Conservation (phyloP, 2,113 vertebrate species). For the Rhodinocichla rosea region DNA sequence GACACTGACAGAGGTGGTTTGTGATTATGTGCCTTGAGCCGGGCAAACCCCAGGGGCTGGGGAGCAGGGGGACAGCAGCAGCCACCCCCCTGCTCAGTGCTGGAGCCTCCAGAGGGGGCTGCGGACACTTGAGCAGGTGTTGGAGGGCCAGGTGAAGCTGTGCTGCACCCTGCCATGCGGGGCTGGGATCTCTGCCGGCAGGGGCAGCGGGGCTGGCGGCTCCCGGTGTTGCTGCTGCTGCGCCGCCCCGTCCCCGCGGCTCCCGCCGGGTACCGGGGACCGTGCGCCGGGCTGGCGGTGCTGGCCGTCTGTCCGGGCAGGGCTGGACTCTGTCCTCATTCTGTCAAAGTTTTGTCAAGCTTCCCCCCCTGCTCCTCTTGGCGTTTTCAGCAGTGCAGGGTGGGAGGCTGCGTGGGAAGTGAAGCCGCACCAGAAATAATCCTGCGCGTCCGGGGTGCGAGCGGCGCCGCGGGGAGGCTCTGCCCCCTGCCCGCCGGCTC, state of each 20-base stretch:
- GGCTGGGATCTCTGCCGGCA: not conserved
- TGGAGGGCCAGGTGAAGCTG: not conserved
- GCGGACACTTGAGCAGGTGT: accelerated
- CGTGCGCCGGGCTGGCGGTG: not conserved
- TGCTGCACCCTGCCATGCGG: not conserved
- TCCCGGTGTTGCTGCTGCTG: not conserved
- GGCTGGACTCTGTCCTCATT: conserved; percentile 24
- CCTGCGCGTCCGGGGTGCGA: not conserved
- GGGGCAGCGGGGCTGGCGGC: not conserved
- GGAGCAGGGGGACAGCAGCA: not conserved
- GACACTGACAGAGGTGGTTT: not conserved
- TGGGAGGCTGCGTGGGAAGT: conserved; percentile 49
- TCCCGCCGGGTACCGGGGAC: not conserved
- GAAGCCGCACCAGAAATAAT: conserved; percentile 26
- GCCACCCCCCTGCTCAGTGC: not conserved
- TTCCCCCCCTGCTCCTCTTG: not conserved
- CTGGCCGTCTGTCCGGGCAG: conserved; percentile 19
- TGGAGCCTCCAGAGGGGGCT: not conserved
- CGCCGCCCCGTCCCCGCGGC: not conserved
- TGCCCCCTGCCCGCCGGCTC: not conserved
- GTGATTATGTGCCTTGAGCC: accelerated
- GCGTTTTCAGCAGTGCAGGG: not conserved
- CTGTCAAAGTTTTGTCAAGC: not conserved
- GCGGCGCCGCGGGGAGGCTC: not conserved
- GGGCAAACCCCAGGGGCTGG: not conserved